Evolutionary conservation across 2,888 invertebrate species (phyloP).

Genomic region (Maniola hyperantus): DNA sequence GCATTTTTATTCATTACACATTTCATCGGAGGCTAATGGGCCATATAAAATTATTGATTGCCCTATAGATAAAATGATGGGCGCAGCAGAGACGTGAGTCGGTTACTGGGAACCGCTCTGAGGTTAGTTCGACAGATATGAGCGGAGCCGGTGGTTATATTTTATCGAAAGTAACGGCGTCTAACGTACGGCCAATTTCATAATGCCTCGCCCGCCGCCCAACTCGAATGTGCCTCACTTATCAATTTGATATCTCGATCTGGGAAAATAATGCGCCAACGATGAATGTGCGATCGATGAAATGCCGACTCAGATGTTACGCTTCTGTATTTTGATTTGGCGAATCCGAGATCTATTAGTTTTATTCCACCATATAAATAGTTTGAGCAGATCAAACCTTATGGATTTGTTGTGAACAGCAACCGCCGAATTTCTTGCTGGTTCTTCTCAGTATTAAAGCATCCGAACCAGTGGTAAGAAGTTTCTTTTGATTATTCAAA

Average conservation of each 20-base stretch:
- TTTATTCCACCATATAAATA: neutral
- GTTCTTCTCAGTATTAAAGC: too few relatives aligned
- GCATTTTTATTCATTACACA: slow-evolving; percentile 23
- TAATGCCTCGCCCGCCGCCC: slow-evolving; percentile 68
- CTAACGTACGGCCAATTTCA: slow-evolving; percentile 83
- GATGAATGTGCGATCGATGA: slow-evolving; percentile 57
- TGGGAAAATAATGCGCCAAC: slow-evolving; percentile 73
- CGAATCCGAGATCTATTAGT: neutral
- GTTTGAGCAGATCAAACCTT: neutral
- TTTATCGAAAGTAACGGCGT: slow-evolving; percentile 80
- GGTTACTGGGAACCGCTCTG: slow-evolving; percentile 55
- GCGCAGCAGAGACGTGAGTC: slow-evolving; percentile 61
- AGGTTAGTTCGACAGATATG: slow-evolving; percentile 75
- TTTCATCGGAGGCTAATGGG: slow-evolving; percentile 40
- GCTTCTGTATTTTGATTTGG: slow-evolving; percentile 26
- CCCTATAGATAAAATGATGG: slow-evolving; percentile 61
- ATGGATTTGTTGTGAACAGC: neutral
- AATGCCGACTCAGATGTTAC: slow-evolving; percentile 36
- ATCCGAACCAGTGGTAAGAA: too few relatives aligned
- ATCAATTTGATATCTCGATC: slow-evolving; percentile 82
- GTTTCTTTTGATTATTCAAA: too few relatives aligned
- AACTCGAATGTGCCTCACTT: slow-evolving; percentile 77
- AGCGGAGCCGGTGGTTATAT: slow-evolving; percentile 76
- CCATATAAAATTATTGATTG: slow-evolving; percentile 62
- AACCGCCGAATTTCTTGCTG: neutral